Conservation (phyloP, 2,888 invertebrate genomes). For the Chloromyia formosa region DNA sequence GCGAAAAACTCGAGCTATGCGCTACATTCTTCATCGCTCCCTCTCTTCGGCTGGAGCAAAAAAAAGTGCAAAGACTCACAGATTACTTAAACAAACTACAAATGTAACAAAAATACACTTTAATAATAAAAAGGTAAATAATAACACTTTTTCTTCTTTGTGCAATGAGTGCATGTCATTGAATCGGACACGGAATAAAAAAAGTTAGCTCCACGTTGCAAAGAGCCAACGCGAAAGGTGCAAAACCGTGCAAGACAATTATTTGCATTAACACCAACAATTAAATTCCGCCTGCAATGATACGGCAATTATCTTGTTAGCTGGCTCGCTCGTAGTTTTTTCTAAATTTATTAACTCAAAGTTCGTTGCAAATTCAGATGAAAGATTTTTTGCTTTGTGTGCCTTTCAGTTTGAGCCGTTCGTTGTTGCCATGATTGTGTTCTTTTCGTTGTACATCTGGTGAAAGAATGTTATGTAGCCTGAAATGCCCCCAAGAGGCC, state of each 20-base stretch:
- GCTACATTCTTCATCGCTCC: no score
- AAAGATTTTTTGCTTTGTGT: no score
- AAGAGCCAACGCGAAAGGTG: slow-evolving; percentile 50
- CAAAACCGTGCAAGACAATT: slow-evolving; percentile 59
- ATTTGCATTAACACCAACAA: slow-evolving; percentile 46
- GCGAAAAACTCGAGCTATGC: not conserved
- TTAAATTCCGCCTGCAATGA: slow-evolving; percentile 44
- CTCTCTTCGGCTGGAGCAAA: no score
- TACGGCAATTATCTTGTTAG: slow-evolving; percentile 46
- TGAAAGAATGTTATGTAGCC: no score
- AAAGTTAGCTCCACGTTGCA: no score
- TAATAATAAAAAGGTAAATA: not conserved
- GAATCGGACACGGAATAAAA: not conserved
- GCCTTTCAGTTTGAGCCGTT: no score
- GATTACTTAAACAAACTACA: not conserved
- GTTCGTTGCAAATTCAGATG: no score
- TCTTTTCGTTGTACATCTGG: no score
- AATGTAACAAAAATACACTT: no score
- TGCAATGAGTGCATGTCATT: not conserved
- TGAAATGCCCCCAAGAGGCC: no score
- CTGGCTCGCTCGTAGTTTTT: not conserved
- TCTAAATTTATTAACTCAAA: no score
- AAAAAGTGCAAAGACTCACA: not conserved
- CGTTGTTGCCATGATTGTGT: no score
- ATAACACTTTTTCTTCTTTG: not conserved